Percentiles rank a stretch among this genome's conserved stretches.
Evolutionary conservation across 2,888 invertebrate species (phyloP).

Genomic region (Perizoma affinitatum): DNA sequence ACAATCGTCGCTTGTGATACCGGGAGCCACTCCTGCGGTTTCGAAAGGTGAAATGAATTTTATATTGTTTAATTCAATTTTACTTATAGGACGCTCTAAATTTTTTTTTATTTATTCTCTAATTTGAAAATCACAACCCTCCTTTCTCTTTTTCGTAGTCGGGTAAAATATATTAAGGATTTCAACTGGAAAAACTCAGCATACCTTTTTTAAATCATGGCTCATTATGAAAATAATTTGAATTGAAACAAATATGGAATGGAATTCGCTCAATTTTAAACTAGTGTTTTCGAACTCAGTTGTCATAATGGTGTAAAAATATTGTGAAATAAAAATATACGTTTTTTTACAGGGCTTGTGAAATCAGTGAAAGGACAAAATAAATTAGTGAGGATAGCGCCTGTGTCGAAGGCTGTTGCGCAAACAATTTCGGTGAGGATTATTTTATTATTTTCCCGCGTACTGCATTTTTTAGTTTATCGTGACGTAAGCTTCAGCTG

Average conservation of each 20-base stretch:
- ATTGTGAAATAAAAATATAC: conserved; percentile 17
- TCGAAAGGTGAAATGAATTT: conserved; percentile 47
- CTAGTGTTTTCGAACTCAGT: conserved; percentile 31
- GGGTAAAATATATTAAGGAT: background rate
- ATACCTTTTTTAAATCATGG: conserved; percentile 13
- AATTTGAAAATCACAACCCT: no score
- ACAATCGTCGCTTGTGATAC: conserved; percentile 57
- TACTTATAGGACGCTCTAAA: no score
- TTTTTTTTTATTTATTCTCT: no score
- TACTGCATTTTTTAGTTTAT: background rate
- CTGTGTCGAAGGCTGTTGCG: conserved; percentile 49
- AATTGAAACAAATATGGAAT: conserved; percentile 29
- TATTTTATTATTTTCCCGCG: conserved; percentile 14
- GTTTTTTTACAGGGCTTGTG: conserved; percentile 44
- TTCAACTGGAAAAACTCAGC: background rate
- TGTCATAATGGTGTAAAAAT: conserved; percentile 29
- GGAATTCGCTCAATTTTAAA: conserved; percentile 29
- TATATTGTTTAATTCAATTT: background rate
- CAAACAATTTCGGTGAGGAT: conserved; percentile 53
- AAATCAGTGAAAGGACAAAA: conserved; percentile 55
- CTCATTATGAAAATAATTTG: conserved; percentile 16
- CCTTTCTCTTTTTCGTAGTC: no score
- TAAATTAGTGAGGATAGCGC: conserved; percentile 72
- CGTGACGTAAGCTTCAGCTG: no score
- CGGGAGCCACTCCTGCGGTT: conserved; percentile 41